Percentiles rank a stretch among this genome's conserved stretches.
Evolutionary conservation across 2,888 invertebrate genomes (phyloP).

Genomic region (Leptarthrus brevirostris): DNA sequence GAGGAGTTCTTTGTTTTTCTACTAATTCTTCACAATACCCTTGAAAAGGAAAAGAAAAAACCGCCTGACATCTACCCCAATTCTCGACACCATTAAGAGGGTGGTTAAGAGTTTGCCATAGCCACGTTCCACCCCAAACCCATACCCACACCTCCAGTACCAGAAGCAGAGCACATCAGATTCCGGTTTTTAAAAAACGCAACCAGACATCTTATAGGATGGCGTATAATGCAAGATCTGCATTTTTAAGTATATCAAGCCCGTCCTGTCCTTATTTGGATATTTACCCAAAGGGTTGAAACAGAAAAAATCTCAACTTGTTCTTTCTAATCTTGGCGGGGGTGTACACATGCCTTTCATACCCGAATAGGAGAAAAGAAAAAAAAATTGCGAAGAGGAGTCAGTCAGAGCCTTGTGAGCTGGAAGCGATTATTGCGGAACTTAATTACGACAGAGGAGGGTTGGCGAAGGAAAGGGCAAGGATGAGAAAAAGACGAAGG

Average conservation of each 20-base stretch:
- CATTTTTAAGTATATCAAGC: conserved; percentile 53
- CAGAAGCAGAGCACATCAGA: background rate
- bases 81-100: conserved; percentile 44
- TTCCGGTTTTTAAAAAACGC: conserved; percentile 46
- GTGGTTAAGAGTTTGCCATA: conserved; percentile 23
- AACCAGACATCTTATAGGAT: conserved; percentile 53
- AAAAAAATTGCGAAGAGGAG: conserved; percentile 26
- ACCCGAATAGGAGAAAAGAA: conserved; percentile 26
- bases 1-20: background rate
- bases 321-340: conserved; percentile 42
- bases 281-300: conserved; percentile 55
- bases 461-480: conserved; percentile 47
- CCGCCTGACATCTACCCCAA: conserved; percentile 32
- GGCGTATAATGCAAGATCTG: conserved; percentile 53
- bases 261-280: conserved; percentile 53
- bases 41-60: conserved; percentile 22
- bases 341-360: conserved; percentile 24
- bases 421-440: conserved; percentile 53
- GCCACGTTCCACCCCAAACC: background rate
- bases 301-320: conserved; percentile 44
- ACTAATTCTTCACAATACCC: conserved; percentile 22
- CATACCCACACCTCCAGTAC: background rate
- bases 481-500: conserved; percentile 38
- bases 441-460: conserved; percentile 52
- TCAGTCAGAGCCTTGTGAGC: conserved; percentile 51